phyloP scores from a whole-genome alignment of 2,113 vertebrate genomes.

The Syngnathus scovelli region DNA sequence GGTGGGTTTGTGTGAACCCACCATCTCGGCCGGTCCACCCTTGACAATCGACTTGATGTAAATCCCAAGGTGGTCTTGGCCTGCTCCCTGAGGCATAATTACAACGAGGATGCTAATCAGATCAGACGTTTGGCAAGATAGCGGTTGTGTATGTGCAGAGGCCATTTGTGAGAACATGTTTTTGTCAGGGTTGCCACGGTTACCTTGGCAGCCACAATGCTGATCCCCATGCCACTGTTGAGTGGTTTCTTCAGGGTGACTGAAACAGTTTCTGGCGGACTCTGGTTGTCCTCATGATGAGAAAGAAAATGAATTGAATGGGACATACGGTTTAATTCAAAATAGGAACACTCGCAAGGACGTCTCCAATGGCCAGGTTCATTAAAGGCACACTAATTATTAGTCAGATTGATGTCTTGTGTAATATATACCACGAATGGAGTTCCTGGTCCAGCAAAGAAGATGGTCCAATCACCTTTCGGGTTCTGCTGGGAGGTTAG shows the following conservation, averaged over 20 bases:
- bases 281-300: constrained; percentile 64
- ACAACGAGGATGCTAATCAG: neutral
- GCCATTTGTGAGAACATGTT: neutral
- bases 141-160: neutral
- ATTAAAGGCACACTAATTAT: neutral
- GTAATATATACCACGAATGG: constrained; percentile 62
- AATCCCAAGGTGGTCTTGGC: constrained; percentile 84
- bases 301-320: neutral
- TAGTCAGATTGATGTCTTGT: neutral
- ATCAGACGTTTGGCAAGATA: neutral
- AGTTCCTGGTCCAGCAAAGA: constrained; percentile 76
- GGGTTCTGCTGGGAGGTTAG: constrained; percentile 71
- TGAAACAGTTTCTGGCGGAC: constrained; percentile 80
- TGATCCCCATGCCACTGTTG: constrained; percentile 88
- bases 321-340: neutral
- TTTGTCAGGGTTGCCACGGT: constrained; percentile 5
- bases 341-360: neutral
- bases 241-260: constrained; percentile 81
- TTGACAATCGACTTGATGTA: constrained; percentile 90
- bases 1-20: constrained; percentile 44
- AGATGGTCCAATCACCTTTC: constrained; percentile 81
- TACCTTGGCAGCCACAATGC: constrained; percentile 95
- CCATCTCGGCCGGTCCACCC: constrained; percentile 87
- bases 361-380: neutral
- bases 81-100: constrained; percentile 74